Conservation (phyloP, 1,140 invertebrate genomes). For the Heliconius melpomene region DNA sequence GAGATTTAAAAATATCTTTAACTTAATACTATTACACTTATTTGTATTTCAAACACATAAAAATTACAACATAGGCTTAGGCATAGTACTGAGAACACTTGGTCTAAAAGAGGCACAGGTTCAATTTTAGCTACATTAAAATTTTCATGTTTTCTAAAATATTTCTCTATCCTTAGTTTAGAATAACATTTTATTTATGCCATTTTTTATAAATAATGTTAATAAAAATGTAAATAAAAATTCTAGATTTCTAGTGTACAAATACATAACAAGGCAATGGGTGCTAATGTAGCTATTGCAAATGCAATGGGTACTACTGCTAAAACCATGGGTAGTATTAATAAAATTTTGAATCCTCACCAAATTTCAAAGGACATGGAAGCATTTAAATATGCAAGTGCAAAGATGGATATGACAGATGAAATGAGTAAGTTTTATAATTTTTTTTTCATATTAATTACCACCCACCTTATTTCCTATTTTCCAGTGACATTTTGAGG, state of each 20-base stretch:
- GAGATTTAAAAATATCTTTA: conserved; percentile 29
- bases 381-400: conserved; percentile 90
- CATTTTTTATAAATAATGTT: no score
- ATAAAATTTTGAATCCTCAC: conserved; percentile 93
- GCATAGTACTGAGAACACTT: no score
- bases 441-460: not conserved
- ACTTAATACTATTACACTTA: no score
- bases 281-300: conserved; percentile 92
- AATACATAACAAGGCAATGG: conserved; percentile 93
- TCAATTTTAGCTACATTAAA: not conserved
- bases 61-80: no score
- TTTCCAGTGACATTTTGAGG: no score
- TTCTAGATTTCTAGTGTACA: conserved; percentile 88
- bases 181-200: no score
- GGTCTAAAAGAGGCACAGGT: no score
- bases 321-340: conserved; percentile 94
- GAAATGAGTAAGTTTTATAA: conserved; percentile 91
- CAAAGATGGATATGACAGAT: conserved; percentile 96
- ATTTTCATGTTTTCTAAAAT: no score
- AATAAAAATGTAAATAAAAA: not conserved
- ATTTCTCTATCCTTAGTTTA: no score
- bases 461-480: no score
- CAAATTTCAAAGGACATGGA: conserved; percentile 90
- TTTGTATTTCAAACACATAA: no score
- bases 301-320: conserved; percentile 93